Conservation (phyloP, 37 sponge, comb jelly and placozoan species). For the Ephydatia muelleri region DNA sequence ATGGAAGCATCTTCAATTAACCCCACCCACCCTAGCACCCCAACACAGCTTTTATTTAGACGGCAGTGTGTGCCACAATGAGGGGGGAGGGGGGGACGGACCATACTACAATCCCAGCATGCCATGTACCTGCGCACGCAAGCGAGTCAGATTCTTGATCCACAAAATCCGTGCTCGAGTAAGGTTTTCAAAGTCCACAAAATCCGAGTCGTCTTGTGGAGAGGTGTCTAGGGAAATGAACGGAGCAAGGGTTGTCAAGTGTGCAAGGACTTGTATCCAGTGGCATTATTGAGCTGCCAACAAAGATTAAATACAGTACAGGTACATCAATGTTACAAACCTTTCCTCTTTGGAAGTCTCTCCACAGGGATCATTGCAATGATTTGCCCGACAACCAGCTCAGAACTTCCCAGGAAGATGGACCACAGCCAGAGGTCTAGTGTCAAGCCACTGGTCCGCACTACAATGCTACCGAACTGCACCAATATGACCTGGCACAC, state of each 20-base stretch:
- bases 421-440: constrained; percentile 76
- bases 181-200: constrained; percentile 6
- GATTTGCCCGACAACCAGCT: constrained; percentile 48
- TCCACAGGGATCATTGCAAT: constrained; percentile 23
- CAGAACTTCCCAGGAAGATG: constrained; percentile 56
- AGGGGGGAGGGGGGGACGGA: no score
- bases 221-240: no score
- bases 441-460: constrained; percentile 36
- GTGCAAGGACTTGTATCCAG: no score
- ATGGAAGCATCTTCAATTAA: no score
- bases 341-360: constrained; percentile 1
- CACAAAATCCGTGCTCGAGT: constrained; percentile 69
- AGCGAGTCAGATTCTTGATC: constrained; percentile 66
- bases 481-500: constrained; percentile 28
- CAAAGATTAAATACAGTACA: background rate
- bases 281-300: no score
- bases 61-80: no score
- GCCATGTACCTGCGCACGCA: constrained; percentile 67
- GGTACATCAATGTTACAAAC: no score
- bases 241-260: no score
- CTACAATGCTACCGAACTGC: constrained; percentile 52
- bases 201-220: background rate
- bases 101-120: no score
- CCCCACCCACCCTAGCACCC: no score
- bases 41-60: no score